These are phyloP conservation scores for Argya squamiceps DNA, from an alignment of 2,797 vertebrate genomes.

Conservation along the genomic window DNA sequence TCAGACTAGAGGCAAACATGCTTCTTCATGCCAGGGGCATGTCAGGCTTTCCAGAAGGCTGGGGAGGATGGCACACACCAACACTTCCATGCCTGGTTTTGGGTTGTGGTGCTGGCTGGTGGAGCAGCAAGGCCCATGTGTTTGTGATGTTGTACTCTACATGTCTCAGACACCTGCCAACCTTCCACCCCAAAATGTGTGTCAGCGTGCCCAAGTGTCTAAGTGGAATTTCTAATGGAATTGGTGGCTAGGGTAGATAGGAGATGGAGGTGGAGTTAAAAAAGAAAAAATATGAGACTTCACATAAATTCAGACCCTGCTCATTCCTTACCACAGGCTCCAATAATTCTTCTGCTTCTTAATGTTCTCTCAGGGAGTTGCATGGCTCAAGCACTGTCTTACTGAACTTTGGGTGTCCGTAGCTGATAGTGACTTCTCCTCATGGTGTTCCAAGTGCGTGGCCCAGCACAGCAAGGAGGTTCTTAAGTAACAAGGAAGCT, in stretches of 20 bases:
- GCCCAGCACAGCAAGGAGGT: background rate
- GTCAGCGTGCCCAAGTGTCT: background rate
- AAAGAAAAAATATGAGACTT: background rate
- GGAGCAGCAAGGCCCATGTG: background rate
- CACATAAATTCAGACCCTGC: background rate
- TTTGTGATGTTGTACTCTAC: background rate
- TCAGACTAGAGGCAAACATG: background rate
- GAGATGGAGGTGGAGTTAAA: background rate
- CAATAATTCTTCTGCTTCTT: background rate
- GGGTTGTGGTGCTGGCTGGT: background rate
- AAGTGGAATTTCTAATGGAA: background rate
- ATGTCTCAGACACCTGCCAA: background rate
- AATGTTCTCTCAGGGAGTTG: background rate
- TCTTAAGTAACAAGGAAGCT: background rate
- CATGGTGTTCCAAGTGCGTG: fast-evolving
- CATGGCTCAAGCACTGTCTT: background rate
- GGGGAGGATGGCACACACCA: background rate
- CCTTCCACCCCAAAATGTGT: background rate
- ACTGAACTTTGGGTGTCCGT: background rate
- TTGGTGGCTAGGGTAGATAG: background rate
- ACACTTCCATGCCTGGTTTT: fast-evolving
- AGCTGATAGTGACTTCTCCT: background rate
- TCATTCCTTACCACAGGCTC: background rate
- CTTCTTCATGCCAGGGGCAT: background rate
- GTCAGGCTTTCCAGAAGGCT: background rate